These are phyloP conservation scores for Papilio glaucus DNA, from an alignment of 1,140 invertebrate species.

Conservation along the genomic window DNA sequence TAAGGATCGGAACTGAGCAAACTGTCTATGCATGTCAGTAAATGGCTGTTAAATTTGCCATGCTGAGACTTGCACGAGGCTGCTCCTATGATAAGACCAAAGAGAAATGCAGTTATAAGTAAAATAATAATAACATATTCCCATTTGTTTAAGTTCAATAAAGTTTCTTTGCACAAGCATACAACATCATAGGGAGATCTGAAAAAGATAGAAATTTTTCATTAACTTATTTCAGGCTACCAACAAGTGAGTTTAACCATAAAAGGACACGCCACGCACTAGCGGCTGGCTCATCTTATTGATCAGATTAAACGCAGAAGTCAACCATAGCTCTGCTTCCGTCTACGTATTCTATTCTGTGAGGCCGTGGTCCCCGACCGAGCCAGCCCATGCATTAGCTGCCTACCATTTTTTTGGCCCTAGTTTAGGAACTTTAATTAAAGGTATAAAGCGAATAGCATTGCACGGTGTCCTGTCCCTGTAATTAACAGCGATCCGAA, in stretches of 20 bases:
- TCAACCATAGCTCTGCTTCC: not conserved
- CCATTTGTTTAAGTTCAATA: slow-evolving; percentile 57
- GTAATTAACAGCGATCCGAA: too few species aligned
- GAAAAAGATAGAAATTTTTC: slow-evolving; percentile 47
- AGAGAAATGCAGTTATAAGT: slow-evolving; percentile 49
- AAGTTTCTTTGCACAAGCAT: slow-evolving; percentile 54
- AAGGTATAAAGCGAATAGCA: too few species aligned
- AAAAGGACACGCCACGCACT: not conserved
- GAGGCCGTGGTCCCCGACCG: not conserved
- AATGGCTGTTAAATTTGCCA: slow-evolving; percentile 67
- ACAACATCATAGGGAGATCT: slow-evolving; percentile 65
- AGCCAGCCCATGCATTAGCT: too few species aligned
- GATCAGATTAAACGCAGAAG: not conserved
- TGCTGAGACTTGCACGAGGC: slow-evolving; percentile 63
- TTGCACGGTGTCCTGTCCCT: too few species aligned
- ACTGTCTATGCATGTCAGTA: slow-evolving; percentile 69
- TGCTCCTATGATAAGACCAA: slow-evolving; percentile 65
- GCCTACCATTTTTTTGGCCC: too few species aligned
- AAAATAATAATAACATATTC: slow-evolving; percentile 50
- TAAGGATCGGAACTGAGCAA: slow-evolving; percentile 58
- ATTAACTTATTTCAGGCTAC: not conserved
- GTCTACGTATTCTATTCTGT: not conserved
- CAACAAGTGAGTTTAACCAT: not conserved
- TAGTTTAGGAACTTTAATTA: too few species aligned
- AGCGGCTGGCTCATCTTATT: not conserved